phyloP scores from a whole-genome alignment of 2,113 vertebrate genomes.

The Scomber scombrus region DNA sequence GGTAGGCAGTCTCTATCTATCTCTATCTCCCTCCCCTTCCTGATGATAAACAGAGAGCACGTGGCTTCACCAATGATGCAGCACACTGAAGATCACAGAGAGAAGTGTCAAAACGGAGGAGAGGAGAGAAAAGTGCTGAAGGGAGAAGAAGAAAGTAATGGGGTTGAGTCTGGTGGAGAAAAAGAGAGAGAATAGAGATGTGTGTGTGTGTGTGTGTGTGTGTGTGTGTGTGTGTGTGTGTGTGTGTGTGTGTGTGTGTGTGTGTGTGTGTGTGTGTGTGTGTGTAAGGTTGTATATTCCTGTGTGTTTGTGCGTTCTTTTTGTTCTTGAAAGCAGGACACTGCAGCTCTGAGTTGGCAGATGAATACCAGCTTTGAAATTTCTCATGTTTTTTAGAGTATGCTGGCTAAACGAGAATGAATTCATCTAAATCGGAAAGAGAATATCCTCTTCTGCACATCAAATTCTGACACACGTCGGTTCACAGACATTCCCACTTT shows the following conservation, averaged over 20 bases:
- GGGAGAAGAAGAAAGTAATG: background rate
- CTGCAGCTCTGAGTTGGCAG: conserved; percentile 22
- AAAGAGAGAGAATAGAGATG: background rate
- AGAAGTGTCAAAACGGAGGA: conserved; percentile 4
- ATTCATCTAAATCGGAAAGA: conserved; percentile 6
- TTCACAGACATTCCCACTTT: conserved; percentile 1
- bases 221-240: conserved; percentile 10
- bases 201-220: background rate
- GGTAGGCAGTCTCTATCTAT: conserved; percentile 21
- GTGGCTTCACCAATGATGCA: conserved; percentile 83
- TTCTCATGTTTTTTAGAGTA: conserved; percentile 15
- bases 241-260: too few species aligned
- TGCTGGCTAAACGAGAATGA: background rate
- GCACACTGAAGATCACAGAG: conserved; percentile 52
- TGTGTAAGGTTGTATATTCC: too few species aligned
- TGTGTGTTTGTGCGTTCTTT: too few species aligned
- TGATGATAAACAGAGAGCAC: conserved; percentile 87
- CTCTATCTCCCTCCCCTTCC: conserved; percentile 64
- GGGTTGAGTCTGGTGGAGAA: background rate
- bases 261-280: background rate
- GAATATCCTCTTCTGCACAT: background rate
- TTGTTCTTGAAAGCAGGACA: conserved; percentile 19
- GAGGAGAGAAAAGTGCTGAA: conserved; percentile 2
- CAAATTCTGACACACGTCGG: conserved; percentile 12
- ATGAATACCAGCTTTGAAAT: background rate